Evolutionary conservation across 2,888 invertebrate genomes (phyloP).

Genomic region (Dinocampus coccinellae): DNA sequence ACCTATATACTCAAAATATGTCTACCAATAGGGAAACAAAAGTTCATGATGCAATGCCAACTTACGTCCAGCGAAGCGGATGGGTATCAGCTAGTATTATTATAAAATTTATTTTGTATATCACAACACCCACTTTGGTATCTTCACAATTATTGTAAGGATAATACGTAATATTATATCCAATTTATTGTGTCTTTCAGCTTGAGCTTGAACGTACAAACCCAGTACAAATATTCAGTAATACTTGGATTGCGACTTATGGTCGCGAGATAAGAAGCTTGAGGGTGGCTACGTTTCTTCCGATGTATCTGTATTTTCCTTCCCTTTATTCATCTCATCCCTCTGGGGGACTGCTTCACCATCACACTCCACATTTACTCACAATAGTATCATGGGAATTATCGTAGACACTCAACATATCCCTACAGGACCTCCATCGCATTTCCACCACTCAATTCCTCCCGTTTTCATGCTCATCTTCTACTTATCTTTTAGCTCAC

Average conservation of each 20-base stretch:
- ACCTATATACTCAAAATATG: too few species aligned
- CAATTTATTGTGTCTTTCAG: constrained; percentile 32
- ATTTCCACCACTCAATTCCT: not conserved
- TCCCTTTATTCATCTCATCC: constrained; percentile 16
- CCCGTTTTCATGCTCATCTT: not conserved
- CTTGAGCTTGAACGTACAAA: constrained; percentile 27
- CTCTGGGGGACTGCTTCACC: constrained; percentile 8
- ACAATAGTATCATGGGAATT: not conserved
- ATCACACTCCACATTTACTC: not conserved
- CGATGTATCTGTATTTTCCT: too few species aligned
- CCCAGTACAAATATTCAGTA: constrained; percentile 7
- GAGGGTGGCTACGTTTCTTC: constrained; percentile 6
- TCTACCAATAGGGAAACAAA: too few species aligned
- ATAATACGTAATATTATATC: constrained; percentile 23
- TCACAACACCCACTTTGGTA: not conserved
- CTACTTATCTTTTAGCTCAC: not conserved
- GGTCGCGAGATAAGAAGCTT: constrained; percentile 36
- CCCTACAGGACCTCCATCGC: not conserved
- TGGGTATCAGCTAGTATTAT: too few species aligned
- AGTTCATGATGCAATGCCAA: too few species aligned
- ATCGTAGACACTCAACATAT: not conserved
- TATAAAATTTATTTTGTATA: not conserved
- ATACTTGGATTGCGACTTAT: constrained; percentile 36
- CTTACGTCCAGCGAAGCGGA: too few species aligned
- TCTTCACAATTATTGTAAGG: not conserved